Evolutionary conservation across 2,888 invertebrate genomes (phyloP).

Genomic region (Criorhina ranunculi): DNA sequence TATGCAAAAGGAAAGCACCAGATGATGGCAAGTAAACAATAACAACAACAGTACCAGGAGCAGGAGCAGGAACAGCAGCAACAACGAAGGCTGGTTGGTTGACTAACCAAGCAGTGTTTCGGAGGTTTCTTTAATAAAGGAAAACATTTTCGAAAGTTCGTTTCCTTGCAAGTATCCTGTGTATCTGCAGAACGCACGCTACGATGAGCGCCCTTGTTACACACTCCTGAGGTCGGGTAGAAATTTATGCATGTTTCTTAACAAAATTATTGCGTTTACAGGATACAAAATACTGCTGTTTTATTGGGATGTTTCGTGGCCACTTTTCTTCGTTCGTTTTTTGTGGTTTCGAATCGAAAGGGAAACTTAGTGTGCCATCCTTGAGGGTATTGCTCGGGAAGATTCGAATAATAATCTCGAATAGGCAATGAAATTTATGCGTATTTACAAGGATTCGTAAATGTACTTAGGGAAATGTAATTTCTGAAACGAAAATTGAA

Average conservation of each 20-base stretch:
- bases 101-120: conserved; percentile 49
- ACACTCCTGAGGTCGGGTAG: conserved; percentile 8
- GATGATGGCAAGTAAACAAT: conserved; percentile 68
- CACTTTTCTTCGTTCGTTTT: conserved; percentile 23
- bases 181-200: conserved; percentile 36
- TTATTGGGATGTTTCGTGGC: conserved; percentile 71
- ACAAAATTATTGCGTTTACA: conserved; percentile 71
- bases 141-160: conserved; percentile 69
- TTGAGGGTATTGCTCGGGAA: conserved; percentile 36
- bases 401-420: conserved; percentile 67
- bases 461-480: conserved; percentile 69
- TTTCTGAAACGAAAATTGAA: conserved; percentile 68
- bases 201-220: conserved; percentile 49
- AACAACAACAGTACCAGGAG: conserved; percentile 57
- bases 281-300: conserved; percentile 64
- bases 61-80: too few relatives aligned
- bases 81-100: conserved; percentile 14
- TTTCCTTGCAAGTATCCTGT: conserved; percentile 67
- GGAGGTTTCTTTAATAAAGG: conserved; percentile 70
- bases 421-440: conserved; percentile 72
- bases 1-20: conserved; percentile 71
- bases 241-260: conserved; percentile 73
- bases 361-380: conserved; percentile 32
- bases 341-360: conserved; percentile 40
- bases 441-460: conserved; percentile 2